These are phyloP conservation scores for Meteorus colon DNA, from an alignment of 2,888 invertebrate genomes.

Conservation along the genomic window DNA sequence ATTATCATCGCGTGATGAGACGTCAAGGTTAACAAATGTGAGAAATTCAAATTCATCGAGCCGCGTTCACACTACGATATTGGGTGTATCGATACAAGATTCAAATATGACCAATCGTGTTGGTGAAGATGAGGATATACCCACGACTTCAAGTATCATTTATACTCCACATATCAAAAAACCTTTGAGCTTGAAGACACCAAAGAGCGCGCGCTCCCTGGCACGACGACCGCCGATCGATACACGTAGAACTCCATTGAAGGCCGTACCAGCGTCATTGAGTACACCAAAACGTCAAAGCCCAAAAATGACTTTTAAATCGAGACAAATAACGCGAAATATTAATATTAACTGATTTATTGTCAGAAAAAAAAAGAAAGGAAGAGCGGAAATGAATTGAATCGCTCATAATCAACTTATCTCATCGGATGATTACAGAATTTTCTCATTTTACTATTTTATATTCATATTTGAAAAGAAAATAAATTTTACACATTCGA, in stretches of 20 bases:
- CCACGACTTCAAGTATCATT: constrained; percentile 56
- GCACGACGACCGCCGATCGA: constrained; percentile 73
- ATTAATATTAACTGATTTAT: constrained; percentile 47
- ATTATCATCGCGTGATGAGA: constrained; percentile 19
- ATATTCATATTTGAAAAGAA: not conserved
- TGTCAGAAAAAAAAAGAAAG: constrained; percentile 21
- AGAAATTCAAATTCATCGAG: constrained; percentile 46
- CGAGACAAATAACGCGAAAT: constrained; percentile 59
- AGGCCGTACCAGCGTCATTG: constrained; percentile 65
- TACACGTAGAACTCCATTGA: constrained; percentile 78
- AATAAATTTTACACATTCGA: not conserved
- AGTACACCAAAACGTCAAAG: constrained; percentile 66
- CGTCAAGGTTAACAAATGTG: constrained; percentile 24
- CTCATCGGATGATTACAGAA: constrained; percentile 17
- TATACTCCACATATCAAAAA: constrained; percentile 78
- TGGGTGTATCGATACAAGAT: constrained; percentile 33
- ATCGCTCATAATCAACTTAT: constrained; percentile 7
- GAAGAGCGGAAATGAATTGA: not conserved
- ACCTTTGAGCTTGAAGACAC: constrained; percentile 76
- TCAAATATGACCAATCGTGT: constrained; percentile 56
- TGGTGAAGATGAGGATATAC: constrained; percentile 45
- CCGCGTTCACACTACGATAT: constrained; percentile 26
- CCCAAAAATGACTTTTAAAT: constrained; percentile 64
- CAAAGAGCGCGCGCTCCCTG: constrained; percentile 75
- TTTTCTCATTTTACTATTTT: constrained; percentile 4